Percentiles rank a stretch among this genome's conserved stretches.
phyloP scores from a whole-genome alignment of 2,888 invertebrate genomes.

The Macroteleia sp. region DNA sequence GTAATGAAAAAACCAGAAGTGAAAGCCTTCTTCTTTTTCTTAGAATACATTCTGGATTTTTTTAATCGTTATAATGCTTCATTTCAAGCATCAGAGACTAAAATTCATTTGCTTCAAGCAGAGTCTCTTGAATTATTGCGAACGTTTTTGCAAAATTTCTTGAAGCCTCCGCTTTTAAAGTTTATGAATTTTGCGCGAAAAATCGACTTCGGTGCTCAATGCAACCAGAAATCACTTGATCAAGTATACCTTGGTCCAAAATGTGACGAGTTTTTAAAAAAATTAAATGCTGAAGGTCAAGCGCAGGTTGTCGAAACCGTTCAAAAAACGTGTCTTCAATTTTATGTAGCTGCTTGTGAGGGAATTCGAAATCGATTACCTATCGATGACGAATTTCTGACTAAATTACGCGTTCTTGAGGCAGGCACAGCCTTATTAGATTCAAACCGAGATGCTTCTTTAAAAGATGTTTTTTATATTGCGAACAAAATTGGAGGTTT shows the following conservation, averaged over 20 bases:
- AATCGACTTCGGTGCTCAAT: not conserved
- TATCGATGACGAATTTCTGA: conserved; percentile 14
- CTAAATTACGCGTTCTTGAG: not conserved
- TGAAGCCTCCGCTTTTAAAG: not conserved
- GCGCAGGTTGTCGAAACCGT: not conserved
- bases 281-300: not conserved
- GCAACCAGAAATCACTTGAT: too few species aligned
- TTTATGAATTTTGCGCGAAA: not conserved
- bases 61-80: conserved; percentile 3
- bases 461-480: not conserved
- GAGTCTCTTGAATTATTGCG: conserved; percentile 5
- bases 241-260: not conserved
- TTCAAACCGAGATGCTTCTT: not conserved
- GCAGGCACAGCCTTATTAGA: not conserved
- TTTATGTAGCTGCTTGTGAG: not conserved
- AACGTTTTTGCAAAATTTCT: not conserved
- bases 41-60: not conserved
- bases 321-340: not conserved
- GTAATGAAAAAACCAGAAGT: conserved; percentile 1
- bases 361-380: conserved; percentile 17
- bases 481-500: conserved; percentile 2
- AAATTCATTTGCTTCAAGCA: conserved; percentile 1
- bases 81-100: conserved; percentile 3
- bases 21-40: conserved; percentile 3
- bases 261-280: not conserved